Conservation (phyloP, 2,888 invertebrate genomes). For the Aplocera efformata region DNA sequence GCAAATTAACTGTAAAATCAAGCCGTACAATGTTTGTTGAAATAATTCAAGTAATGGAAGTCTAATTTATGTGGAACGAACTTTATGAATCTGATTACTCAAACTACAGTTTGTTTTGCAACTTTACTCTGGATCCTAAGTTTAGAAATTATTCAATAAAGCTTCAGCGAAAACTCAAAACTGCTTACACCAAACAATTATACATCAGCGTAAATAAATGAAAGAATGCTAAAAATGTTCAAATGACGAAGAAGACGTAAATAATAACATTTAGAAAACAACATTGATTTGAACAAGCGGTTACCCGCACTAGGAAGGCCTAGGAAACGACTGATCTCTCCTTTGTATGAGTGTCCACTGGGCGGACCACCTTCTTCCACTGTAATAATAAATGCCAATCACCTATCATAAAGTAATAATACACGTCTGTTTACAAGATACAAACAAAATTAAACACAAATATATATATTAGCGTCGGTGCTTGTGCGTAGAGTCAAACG, state of each 20-base stretch:
- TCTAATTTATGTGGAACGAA: slow-evolving; percentile 6
- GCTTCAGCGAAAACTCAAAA: slow-evolving; percentile 21
- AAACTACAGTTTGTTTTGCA: slow-evolving; percentile 15
- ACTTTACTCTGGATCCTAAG: slow-evolving; percentile 10
- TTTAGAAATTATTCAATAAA: slow-evolving; percentile 14
- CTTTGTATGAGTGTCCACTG: slow-evolving; percentile 70
- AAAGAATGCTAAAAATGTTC: slow-evolving; percentile 22
- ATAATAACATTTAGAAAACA: slow-evolving; percentile 42
- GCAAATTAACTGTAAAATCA: slow-evolving; percentile 23
- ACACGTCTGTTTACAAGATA: slow-evolving; percentile 9
- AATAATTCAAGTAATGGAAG: slow-evolving; percentile 6
- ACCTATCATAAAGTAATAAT: slow-evolving; percentile 21
- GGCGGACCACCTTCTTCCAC: slow-evolving; percentile 75
- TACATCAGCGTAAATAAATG: slow-evolving; percentile 4
- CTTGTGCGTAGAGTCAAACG: slow-evolving; percentile 43
- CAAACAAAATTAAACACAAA: slow-evolving; percentile 21
- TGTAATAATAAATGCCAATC: slow-evolving; percentile 63
- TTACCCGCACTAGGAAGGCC: slow-evolving; percentile 83
- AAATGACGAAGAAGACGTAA: slow-evolving; percentile 32
- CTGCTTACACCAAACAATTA: slow-evolving; percentile 10
- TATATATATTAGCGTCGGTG: slow-evolving; percentile 52
- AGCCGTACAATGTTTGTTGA: slow-evolving; percentile 15
- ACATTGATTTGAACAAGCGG: slow-evolving; percentile 65
- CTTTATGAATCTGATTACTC: slow-evolving; percentile 15
- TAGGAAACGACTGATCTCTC: slow-evolving; percentile 84